phyloP scores from a whole-genome alignment of 2,113 vertebrate species.

The Vanacampus margaritifer region DNA sequence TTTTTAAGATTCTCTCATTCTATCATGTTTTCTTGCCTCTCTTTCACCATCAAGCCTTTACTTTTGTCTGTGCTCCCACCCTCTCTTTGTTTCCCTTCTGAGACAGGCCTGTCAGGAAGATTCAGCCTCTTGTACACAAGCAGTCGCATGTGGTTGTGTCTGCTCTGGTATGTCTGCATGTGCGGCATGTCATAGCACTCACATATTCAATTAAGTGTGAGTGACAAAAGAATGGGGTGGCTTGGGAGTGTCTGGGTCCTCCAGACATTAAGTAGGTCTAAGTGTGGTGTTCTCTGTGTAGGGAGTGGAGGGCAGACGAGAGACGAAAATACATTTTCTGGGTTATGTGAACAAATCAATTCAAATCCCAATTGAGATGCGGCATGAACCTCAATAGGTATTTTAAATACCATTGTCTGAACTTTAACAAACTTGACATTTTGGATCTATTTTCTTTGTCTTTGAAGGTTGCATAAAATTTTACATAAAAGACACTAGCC shows the following conservation, averaged over 20 bases:
- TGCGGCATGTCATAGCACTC: slow-evolving; percentile 12
- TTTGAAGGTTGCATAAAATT: no score
- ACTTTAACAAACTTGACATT: background rate
- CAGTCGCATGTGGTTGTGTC: slow-evolving; percentile 38
- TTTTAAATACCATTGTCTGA: slow-evolving; percentile 15
- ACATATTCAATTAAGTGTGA: slow-evolving; percentile 13
- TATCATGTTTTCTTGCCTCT: slow-evolving; percentile 38
- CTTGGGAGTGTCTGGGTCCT: background rate
- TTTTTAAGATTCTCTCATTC: slow-evolving; percentile 45
- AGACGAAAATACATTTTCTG: slow-evolving; percentile 15
- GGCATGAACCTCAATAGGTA: slow-evolving; percentile 10
- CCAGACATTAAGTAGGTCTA: slow-evolving; percentile 24
- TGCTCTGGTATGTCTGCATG: slow-evolving; percentile 13
- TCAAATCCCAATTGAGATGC: slow-evolving; percentile 13
- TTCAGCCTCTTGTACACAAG: slow-evolving; percentile 48
- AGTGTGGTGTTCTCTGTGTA: slow-evolving; percentile 10
- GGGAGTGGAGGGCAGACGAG: slow-evolving; percentile 1
- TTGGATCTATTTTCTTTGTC: background rate
- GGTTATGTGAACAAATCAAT: slow-evolving; percentile 7
- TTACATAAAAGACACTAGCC: no score
- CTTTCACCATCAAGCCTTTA: slow-evolving; percentile 21
- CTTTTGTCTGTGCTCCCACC: slow-evolving; percentile 34
- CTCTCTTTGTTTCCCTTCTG: slow-evolving; percentile 35
- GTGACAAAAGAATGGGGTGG: slow-evolving; percentile 6
- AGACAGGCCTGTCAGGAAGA: slow-evolving; percentile 57